Evolutionary conservation across 2,797 vertebrate genomes (phyloP).

Genomic region (Tinamus major): DNA sequence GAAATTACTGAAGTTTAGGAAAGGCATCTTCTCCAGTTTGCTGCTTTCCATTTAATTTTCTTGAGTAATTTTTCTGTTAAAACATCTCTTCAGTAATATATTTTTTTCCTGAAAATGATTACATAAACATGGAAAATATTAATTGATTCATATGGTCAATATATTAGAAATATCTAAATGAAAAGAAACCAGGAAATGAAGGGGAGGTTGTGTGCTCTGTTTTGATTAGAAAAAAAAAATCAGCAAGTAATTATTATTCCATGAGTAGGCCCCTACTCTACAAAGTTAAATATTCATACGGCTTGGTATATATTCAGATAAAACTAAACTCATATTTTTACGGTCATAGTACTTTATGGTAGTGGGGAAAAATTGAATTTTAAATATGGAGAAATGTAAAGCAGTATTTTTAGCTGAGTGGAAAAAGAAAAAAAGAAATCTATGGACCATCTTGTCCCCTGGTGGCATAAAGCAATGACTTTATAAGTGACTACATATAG

Average conservation of each 20-base stretch:
- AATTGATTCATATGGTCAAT: not conserved
- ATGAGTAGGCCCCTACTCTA: not conserved
- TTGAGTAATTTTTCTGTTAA: not conserved
- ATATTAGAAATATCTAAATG: not conserved
- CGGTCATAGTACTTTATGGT: not conserved
- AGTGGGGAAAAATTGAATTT: not conserved
- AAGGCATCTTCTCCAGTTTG: not conserved
- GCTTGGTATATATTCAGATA: not conserved
- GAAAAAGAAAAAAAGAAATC: not conserved
- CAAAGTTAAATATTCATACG: not conserved
- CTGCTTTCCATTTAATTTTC: not conserved
- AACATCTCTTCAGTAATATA: not conserved
- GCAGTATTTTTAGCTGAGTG: not conserved
- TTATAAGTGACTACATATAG: not conserved
- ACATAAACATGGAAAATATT: not conserved
- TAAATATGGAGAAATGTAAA: not conserved
- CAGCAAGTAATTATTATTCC: not conserved
- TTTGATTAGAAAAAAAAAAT: not conserved
- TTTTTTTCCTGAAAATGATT: not conserved
- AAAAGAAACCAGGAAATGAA: not conserved
- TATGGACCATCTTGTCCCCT: not conserved
- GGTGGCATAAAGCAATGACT: not conserved
- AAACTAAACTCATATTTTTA: not conserved
- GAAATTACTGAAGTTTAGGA: not conserved
- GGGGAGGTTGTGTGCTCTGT: not conserved